These are phyloP conservation scores for Phenganax marumi DNA, from an alignment of 92 coral and sea anemone genomes.

Conservation along the genomic window DNA sequence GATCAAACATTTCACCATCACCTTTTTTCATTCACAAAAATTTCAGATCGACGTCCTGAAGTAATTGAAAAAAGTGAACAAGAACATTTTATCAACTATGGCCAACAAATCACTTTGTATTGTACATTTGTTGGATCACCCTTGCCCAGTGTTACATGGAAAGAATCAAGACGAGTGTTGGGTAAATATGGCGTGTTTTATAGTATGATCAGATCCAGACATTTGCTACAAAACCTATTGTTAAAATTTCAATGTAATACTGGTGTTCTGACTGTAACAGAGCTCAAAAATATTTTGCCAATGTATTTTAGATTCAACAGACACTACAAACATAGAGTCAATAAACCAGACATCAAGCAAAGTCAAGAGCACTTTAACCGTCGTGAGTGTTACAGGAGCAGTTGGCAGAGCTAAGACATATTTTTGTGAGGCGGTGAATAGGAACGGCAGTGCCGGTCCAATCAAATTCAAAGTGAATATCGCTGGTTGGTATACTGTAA, in stretches of 20 bases:
- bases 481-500: conserved; percentile 2
- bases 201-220: no score
- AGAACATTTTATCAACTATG: neutral
- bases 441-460: conserved; percentile 8
- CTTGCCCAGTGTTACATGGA: conserved; percentile 11
- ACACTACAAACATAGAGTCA: neutral
- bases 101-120: neutral
- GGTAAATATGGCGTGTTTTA: neutral
- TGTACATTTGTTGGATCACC: conserved; percentile 21
- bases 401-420: neutral
- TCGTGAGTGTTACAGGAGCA: neutral
- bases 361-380: conserved; percentile 2
- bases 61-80: neutral
- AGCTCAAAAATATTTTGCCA: neutral
- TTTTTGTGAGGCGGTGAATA: neutral
- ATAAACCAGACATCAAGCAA: conserved; percentile 11
- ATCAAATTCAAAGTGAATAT: neutral
- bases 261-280: no score
- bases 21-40: neutral
- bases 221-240: no score
- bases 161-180: neutral
- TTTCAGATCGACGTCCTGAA: conserved; percentile 6
- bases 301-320: neutral
- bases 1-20: no score
- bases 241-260: no score